Conservation (phyloP, 2,888 invertebrate genomes). For the Cantharis nigra region DNA sequence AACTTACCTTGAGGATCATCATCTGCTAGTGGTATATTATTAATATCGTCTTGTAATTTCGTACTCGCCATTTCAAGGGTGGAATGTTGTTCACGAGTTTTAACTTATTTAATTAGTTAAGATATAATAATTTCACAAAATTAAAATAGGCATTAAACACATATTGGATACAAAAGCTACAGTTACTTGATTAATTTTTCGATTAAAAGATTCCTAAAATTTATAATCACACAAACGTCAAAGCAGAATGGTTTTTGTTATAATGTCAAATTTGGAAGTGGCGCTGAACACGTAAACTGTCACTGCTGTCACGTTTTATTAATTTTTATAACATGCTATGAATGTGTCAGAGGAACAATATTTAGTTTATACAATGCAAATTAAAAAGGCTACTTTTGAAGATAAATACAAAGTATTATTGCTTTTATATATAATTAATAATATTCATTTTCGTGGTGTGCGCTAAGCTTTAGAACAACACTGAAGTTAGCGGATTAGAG, state of each 20-base stretch:
- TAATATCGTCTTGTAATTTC: slow-evolving; percentile 77
- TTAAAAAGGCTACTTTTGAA: neutral
- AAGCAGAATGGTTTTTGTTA: neutral
- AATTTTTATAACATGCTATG: neutral
- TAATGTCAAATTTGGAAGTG: neutral
- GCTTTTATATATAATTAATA: neutral
- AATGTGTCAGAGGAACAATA: neutral
- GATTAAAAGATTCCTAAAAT: neutral
- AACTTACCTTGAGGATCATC: slow-evolving; percentile 85
- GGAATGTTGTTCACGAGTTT: neutral
- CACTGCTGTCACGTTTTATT: neutral
- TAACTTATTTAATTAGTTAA: neutral
- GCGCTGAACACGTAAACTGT: neutral
- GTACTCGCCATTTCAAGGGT: slow-evolving; percentile 55
- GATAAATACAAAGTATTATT: neutral
- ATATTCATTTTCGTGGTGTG: neutral
- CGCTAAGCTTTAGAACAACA: neutral
- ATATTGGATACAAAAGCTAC: neutral
- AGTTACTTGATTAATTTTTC: neutral
- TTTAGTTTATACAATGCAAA: no score
- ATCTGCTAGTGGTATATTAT: slow-evolving; percentile 86
- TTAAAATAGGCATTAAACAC: neutral
- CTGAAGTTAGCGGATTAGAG: neutral
- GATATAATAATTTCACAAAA: neutral
- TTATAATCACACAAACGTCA: neutral